Evolutionary conservation across 2,113 vertebrate genomes (phyloP), one percentile per base, ranked within the genome.

Genomic region (Scopus umbretta): DNA sequence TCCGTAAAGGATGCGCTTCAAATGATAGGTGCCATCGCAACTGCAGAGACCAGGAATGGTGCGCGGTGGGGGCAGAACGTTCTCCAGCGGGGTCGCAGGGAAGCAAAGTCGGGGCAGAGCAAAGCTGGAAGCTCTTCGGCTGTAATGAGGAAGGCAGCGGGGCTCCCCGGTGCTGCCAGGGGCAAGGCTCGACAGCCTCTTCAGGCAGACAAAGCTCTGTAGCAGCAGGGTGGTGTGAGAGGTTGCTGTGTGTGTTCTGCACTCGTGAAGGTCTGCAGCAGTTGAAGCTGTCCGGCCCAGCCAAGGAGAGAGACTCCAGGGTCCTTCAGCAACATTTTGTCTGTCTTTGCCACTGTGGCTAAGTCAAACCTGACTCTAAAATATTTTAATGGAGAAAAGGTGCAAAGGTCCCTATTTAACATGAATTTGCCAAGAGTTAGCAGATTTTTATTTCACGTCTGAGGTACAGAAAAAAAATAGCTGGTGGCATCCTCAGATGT

Each of bases 1-100:
- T 38, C 36, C 7, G 0, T 52, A 13, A 50, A 55, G 65, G 72
- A 65, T 82, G 61, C 0, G 0, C 15, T 49, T 40, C 6, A 4
- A 12, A 6, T 12, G 50, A 7, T 27, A 5, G 3, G 30, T 67
- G 93, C 49, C 36, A 10, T 19, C 14, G 3, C 40, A 52, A 8
- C 59, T 21, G 50, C 5, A 0, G 17, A 22, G 15, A 27, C 12
- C 19, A 16, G 73, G 72, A 55, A 8, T 3, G 30, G 23, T 36
- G 38, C 4, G 2, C 0, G 2, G 25, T 20, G 7, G 6, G 11
- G 40, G 52, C 55, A 83, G 59, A 82, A 53, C 25, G 13, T 13
- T 13, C 26, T n/a, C 38, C 43, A 50, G 27, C 4, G 2, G 5
- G 26, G n/a, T 55, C 5, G 0, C 55, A 74, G 86, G 29, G 32